A percentile compares a stretch with the other conserved stretches of the same genome.
Evolutionary conservation across 2,888 invertebrate species (phyloP).

Genomic region (Agonopterix alstromeriana): DNA sequence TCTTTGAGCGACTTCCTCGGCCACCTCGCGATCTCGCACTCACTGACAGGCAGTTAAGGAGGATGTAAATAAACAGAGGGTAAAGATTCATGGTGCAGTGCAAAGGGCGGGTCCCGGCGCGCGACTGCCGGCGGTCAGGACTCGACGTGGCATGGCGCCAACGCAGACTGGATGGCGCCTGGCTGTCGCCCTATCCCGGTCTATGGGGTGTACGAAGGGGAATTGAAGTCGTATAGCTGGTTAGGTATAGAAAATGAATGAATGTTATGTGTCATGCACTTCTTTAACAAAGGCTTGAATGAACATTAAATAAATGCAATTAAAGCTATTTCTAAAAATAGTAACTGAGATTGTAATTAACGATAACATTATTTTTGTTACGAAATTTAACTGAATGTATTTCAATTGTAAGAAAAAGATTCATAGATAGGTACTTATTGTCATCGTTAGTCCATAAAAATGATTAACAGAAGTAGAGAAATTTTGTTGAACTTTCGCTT

Average conservation of each 20-base stretch:
- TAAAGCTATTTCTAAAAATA: too few relatives aligned
- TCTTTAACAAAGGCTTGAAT: too few relatives aligned
- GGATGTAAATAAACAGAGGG: slow-evolving; percentile 24
- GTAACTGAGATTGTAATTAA: too few relatives aligned
- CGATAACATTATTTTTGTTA: too few relatives aligned
- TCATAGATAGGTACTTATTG: too few relatives aligned
- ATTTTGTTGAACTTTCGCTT: too few relatives aligned
- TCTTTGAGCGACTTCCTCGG: slow-evolving; percentile 33
- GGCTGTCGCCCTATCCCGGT: slow-evolving; percentile 35
- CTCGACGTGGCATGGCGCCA: slow-evolving; percentile 44
- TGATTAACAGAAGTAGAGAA: too few relatives aligned
- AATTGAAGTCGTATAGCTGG: neutral
- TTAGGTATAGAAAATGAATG: neutral
- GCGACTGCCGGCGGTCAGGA: slow-evolving; percentile 49
- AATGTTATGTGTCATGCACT: neutral
- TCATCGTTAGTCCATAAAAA: too few relatives aligned
- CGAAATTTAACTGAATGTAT: too few relatives aligned
- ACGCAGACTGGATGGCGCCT: slow-evolving; percentile 55
- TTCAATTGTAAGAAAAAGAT: too few relatives aligned
- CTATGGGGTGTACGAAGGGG: neutral
- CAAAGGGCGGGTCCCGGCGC: slow-evolving; percentile 46
- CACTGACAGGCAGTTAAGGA: slow-evolving; percentile 20
- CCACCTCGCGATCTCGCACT: slow-evolving; percentile 45
- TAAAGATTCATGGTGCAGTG: slow-evolving; percentile 48
- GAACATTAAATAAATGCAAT: too few relatives aligned